A percentile compares a stretch with the other conserved stretches of the same genome.
phyloP scores from a whole-genome alignment of 2,797 vertebrate species.

The Petrocephalus schoutedeni region DNA sequence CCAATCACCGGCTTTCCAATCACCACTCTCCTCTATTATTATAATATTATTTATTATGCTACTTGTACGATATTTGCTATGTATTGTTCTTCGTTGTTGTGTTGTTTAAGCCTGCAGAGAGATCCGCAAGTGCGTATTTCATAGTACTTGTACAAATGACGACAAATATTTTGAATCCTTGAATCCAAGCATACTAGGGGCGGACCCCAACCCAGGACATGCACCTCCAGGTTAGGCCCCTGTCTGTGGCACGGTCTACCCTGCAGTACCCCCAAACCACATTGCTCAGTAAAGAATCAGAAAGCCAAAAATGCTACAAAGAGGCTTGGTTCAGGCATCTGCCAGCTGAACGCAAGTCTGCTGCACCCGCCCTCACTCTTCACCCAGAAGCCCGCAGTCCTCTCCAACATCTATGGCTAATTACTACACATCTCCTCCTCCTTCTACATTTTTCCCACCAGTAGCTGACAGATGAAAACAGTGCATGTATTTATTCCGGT shows the following conservation, averaged over 20 bases:
- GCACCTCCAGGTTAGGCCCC: not conserved
- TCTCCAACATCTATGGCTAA: not conserved
- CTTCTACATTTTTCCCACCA: not conserved
- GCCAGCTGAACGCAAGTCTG: not conserved
- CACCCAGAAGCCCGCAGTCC: not conserved
- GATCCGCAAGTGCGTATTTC: no score
- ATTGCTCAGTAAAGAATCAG: not conserved
- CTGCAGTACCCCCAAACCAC: not conserved
- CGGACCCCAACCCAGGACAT: not conserved
- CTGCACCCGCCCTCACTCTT: not conserved
- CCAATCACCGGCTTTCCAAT: no score
- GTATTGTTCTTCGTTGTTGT: no score
- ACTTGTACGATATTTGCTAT: no score
- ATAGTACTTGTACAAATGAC: no score
- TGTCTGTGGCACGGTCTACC: not conserved
- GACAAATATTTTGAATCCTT: not conserved
- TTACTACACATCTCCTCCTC: not conserved
- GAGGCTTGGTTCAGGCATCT: not conserved
- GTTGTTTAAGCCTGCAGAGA: no score
- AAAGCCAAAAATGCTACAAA: not conserved
- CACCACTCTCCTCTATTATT: no score
- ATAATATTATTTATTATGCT: no score
- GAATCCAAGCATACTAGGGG: not conserved
- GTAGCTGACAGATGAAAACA: not conserved
- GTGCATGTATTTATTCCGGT: not conserved